phyloP scores from a whole-genome alignment of 2,888 invertebrate species.

The Spilosoma lubricipeda region DNA sequence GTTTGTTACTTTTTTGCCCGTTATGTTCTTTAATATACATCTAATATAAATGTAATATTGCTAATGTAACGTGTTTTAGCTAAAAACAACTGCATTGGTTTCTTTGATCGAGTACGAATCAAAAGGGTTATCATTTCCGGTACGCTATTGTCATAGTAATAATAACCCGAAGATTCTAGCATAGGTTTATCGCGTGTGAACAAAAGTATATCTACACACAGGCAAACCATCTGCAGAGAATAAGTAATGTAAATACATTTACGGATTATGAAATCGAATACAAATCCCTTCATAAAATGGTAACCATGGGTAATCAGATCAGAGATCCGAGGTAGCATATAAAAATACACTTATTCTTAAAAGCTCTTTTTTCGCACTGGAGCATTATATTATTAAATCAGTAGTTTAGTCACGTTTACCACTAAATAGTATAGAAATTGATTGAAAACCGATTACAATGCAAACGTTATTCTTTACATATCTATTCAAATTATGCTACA shows the following conservation, averaged over 20 bases:
- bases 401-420: not conserved
- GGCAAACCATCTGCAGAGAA: not conserved
- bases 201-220: not conserved
- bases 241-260: not conserved
- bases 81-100: not conserved
- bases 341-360: not conserved
- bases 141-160: not conserved
- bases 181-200: too few relatives aligned
- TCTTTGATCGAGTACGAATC: not conserved
- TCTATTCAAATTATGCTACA: not conserved
- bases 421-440: not conserved
- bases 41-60: not conserved
- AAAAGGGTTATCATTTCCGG: not conserved
- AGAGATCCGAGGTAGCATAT: too few relatives aligned
- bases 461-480: not conserved
- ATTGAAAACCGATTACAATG: not conserved
- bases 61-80: not conserved
- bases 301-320: not conserved
- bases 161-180: too few relatives aligned
- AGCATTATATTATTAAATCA: not conserved
- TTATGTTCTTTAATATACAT: not conserved
- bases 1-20: too few relatives aligned
- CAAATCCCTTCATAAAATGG: not conserved
- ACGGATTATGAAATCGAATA: not conserved
- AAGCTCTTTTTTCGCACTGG: not conserved